A percentile compares a stretch with the other conserved stretches of the same genome.
phyloP scores from a whole-genome alignment of 2,888 invertebrate genomes.

The Apantesis nais region DNA sequence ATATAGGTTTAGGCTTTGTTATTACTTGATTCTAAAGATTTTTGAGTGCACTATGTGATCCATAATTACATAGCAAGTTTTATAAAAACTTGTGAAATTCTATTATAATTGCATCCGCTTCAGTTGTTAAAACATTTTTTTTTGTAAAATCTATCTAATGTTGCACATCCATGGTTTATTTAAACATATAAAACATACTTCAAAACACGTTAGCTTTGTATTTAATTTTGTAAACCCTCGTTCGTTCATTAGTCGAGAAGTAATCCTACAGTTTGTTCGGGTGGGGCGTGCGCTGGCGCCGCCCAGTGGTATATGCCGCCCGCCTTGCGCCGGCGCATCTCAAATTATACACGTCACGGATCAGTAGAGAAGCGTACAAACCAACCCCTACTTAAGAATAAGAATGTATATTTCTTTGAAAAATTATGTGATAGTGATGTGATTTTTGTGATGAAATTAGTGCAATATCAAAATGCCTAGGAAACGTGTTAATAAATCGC shows the following conservation, averaged over 20 bases:
- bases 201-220: slow-evolving; percentile 38
- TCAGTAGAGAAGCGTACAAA: slow-evolving; percentile 51
- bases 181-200: slow-evolving; percentile 35
- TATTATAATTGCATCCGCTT: background rate
- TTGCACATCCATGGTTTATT: slow-evolving; percentile 39
- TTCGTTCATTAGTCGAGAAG: slow-evolving; percentile 61
- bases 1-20: background rate
- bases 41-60: background rate
- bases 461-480: slow-evolving; percentile 72
- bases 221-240: slow-evolving; percentile 47
- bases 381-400: slow-evolving; percentile 42
- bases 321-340: slow-evolving; percentile 70
- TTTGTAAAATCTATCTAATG: slow-evolving; percentile 13
- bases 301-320: slow-evolving; percentile 75
- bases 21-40: background rate
- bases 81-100: background rate
- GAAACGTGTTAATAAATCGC: slow-evolving; percentile 71
- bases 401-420: slow-evolving; percentile 25
- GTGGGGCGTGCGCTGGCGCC: slow-evolving; percentile 74
- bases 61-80: background rate
- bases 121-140: slow-evolving; percentile 11
- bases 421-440: slow-evolving; percentile 48
- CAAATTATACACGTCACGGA: slow-evolving; percentile 67
- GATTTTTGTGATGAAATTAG: slow-evolving; percentile 45
- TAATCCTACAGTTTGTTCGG: slow-evolving; percentile 63